Percentiles rank a stretch among this genome's conserved stretches.
These are phyloP conservation scores for Lamprotornis superbus DNA, from an alignment of 2,113 vertebrate genomes.

Conservation along the genomic window DNA sequence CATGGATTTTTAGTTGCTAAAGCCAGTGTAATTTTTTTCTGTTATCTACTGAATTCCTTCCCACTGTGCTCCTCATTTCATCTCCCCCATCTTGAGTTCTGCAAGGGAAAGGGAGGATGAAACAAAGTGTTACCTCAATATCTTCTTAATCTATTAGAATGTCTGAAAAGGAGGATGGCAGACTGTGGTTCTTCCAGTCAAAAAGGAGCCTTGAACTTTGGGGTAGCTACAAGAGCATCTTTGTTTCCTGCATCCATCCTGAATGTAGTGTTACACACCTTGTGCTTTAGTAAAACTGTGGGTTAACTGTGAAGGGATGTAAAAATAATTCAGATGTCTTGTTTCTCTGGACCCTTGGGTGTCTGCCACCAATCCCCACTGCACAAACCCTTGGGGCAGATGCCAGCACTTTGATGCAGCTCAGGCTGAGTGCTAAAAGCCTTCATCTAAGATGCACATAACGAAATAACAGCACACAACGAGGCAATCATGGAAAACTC, in stretches of 20 bases:
- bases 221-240: neutral
- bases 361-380: neutral
- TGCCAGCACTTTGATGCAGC: neutral
- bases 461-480: neutral
- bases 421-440: neutral
- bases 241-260: neutral
- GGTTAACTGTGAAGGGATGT: neutral
- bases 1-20: neutral
- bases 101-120: constrained; percentile 26
- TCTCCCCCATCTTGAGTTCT: neutral
- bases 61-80: constrained; percentile 17
- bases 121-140: neutral
- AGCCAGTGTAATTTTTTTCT: neutral
- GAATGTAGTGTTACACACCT: neutral
- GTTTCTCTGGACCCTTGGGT: neutral
- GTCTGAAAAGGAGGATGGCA: neutral
- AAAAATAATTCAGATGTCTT: neutral
- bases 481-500: neutral
- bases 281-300: neutral
- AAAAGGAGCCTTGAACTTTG: neutral
- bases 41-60: neutral
- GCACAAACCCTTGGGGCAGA: neutral
- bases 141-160: neutral
- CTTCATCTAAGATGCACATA: neutral
- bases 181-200: neutral